Evolutionary conservation across 2,888 invertebrate species (phyloP).

Genomic region (Amorpha juglandis): DNA sequence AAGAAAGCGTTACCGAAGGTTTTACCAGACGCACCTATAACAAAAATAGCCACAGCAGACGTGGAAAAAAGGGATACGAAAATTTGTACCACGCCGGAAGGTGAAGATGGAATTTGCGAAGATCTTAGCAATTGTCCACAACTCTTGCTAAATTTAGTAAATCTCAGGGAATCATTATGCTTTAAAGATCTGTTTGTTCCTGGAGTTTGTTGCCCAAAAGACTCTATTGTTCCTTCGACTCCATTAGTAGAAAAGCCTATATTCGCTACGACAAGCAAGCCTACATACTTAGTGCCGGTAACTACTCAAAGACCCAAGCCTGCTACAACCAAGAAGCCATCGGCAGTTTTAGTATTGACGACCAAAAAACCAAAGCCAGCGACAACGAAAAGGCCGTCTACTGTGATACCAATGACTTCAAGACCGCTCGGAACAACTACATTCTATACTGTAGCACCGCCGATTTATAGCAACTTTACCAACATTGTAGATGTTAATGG

Average conservation of each 20-base stretch:
- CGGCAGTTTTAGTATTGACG: conserved; percentile 59
- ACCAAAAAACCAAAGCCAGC: conserved; percentile 63
- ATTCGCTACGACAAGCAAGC: conserved; percentile 66
- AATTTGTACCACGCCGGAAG: conserved; percentile 92
- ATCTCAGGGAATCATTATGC: conserved; percentile 93
- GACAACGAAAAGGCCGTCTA: conserved; percentile 53
- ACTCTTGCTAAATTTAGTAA: conserved; percentile 90
- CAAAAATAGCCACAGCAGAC: conserved; percentile 73
- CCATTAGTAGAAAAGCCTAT: conserved; percentile 63
- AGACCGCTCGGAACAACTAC: conserved; percentile 68
- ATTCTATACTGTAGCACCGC: conserved; percentile 73
- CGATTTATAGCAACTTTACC: conserved; percentile 71
- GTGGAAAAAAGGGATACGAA: conserved; percentile 82
- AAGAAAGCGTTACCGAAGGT: conserved; percentile 75
- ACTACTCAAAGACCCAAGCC: conserved; percentile 66
- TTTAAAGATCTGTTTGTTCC: conserved; percentile 96
- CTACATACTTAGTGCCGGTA: conserved; percentile 73
- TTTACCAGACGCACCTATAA: conserved; percentile 73
- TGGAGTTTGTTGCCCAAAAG: conserved; percentile 94
- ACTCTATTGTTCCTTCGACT: conserved; percentile 63
- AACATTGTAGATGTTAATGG: conserved; percentile 83
- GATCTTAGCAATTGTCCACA: conserved; percentile 95
- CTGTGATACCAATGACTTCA: conserved; percentile 55
- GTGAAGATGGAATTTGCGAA: conserved; percentile 91
- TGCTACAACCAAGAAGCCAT: conserved; percentile 52